These are phyloP conservation scores for Platycheirus rosarum DNA, from an alignment of 2,888 invertebrate species.

Conservation along the genomic window DNA sequence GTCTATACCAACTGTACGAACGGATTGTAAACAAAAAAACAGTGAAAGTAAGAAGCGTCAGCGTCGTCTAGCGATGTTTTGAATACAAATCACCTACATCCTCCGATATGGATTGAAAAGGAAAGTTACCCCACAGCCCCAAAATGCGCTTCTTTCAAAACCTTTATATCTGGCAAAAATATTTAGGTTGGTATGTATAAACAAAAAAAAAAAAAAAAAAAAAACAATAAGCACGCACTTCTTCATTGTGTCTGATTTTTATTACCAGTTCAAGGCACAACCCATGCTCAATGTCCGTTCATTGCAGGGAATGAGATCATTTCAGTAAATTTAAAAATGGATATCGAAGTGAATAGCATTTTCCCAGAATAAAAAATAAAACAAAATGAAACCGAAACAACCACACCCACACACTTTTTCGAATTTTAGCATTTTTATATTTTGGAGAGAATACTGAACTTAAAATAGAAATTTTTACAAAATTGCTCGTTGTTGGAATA, in stretches of 20 bases:
- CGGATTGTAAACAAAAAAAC: constrained; percentile 59
- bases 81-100: constrained; percentile 24
- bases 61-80: constrained; percentile 37
- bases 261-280: constrained; percentile 31
- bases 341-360: constrained; percentile 52
- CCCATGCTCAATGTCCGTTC: constrained; percentile 47
- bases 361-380: constrained; percentile 40
- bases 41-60: constrained; percentile 18
- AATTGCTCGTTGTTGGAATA: constrained; percentile 34
- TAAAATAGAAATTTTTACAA: constrained; percentile 71
- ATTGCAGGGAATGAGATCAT: constrained; percentile 64
- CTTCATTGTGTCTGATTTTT: neutral
- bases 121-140: constrained; percentile 43
- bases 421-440: constrained; percentile 45
- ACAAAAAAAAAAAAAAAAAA: neutral
- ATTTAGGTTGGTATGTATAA: neutral
- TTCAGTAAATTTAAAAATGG: constrained; percentile 68
- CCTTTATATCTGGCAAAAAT: too few species aligned
- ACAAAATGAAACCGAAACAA: constrained; percentile 32
- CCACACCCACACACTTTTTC: constrained; percentile 68
- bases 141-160: neutral
- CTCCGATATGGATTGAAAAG: constrained; percentile 63
- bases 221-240: constrained; percentile 25
- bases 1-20: constrained; percentile 45
- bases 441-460: constrained; percentile 66